Evolutionary conservation across 2,888 invertebrate genomes (phyloP).

Genomic region (Athripsodes cinereus): DNA sequence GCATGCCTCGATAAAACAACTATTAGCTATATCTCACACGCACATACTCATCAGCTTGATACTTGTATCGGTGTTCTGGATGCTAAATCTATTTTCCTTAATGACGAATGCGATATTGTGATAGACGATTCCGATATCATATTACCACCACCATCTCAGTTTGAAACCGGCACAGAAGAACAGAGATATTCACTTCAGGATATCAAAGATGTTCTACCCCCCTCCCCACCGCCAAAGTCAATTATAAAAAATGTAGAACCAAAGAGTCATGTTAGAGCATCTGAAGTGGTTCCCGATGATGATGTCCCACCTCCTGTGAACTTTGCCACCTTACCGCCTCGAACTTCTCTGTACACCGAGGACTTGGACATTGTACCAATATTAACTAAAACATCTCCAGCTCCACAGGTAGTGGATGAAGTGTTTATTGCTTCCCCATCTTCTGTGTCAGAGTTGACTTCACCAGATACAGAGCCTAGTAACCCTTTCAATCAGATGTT

Average conservation of each 20-base stretch:
- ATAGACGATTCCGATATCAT: constrained; percentile 24
- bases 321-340: constrained; percentile 41
- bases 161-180: constrained; percentile 12
- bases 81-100: constrained; percentile 22
- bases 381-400: constrained; percentile 3
- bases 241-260: neutral
- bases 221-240: constrained; percentile 36
- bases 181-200: constrained; percentile 14
- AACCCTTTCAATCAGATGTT: constrained; percentile 31
- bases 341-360: constrained; percentile 21
- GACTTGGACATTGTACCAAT: neutral
- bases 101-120: constrained; percentile 20
- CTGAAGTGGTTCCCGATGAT: constrained; percentile 35
- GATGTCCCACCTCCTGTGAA: constrained; percentile 47
- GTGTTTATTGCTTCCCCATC: constrained; percentile 8
- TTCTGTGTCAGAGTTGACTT: neutral
- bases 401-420: constrained; percentile 11
- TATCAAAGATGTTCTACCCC: constrained; percentile 32
- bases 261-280: constrained; percentile 29
- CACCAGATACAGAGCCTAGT: constrained; percentile 32
- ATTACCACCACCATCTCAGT: constrained; percentile 22
- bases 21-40: neutral
- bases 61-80: constrained; percentile 15
- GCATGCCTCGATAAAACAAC: constrained; percentile 13
- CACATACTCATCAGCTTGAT: constrained; percentile 6